phyloP scores from a whole-genome alignment of 2,797 vertebrate species.

The Prionace glauca region DNA sequence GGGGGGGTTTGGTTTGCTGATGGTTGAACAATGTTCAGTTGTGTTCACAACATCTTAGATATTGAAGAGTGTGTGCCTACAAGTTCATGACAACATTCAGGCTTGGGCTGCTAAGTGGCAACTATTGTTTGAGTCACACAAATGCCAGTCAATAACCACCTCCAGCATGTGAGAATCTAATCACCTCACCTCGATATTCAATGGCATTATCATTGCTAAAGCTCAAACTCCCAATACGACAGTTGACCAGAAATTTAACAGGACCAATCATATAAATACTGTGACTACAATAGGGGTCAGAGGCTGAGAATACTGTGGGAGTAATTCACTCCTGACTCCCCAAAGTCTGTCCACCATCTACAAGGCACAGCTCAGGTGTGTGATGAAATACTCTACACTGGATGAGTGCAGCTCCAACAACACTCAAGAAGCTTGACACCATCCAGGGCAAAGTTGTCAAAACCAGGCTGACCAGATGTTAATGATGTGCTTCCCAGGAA shows the following conservation, averaged over 20 bases:
- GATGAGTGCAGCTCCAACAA: neutral
- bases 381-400: neutral
- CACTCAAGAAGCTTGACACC: neutral
- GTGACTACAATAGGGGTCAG: neutral
- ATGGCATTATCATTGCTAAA: neutral
- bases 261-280: neutral
- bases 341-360: neutral
- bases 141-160: neutral
- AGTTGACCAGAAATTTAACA: neutral
- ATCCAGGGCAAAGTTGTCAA: neutral
- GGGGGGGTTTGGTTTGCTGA: neutral
- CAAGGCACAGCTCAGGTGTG: neutral
- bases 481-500: neutral
- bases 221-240: too few relatives aligned
- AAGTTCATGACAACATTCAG: neutral
- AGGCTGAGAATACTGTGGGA: neutral
- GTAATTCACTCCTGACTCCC: neutral
- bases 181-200: neutral
- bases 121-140: neutral
- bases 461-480: neutral
- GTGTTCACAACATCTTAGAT: neutral
- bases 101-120: neutral
- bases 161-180: neutral
- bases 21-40: neutral
- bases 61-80: neutral